phyloP scores from a whole-genome alignment of 2,888 invertebrate genomes.

The Trissolcus brochymenae region DNA sequence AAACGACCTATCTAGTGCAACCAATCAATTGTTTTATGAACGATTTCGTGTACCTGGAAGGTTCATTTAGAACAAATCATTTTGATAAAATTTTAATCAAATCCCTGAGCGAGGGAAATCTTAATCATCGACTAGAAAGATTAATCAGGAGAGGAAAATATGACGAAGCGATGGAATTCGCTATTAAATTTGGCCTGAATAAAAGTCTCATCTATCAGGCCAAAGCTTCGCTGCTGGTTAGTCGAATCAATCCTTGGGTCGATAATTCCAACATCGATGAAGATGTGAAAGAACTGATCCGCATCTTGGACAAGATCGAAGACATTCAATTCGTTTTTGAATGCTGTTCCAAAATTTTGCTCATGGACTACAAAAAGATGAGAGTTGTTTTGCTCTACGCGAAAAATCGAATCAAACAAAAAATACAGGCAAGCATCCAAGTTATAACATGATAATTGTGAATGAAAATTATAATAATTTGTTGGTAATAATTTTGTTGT shows the following conservation, averaged over 20 bases:
- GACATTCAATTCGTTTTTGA: conserved; percentile 76
- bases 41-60: conserved; percentile 71
- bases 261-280: conserved; percentile 60
- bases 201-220: conserved; percentile 74
- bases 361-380: conserved; percentile 69
- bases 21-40: conserved; percentile 64
- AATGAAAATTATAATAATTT: neutral
- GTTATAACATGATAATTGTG: neutral
- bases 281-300: conserved; percentile 73
- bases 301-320: conserved; percentile 74
- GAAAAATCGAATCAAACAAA: conserved; percentile 64
- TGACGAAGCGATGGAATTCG: conserved; percentile 77
- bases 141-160: conserved; percentile 76
- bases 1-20: conserved; percentile 66
- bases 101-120: conserved; percentile 75
- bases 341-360: conserved; percentile 75
- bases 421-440: conserved; percentile 55
- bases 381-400: conserved; percentile 71
- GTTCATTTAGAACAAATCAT: conserved; percentile 53
- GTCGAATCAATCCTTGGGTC: conserved; percentile 68
- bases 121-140: conserved; percentile 76
- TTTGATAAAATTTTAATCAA: conserved; percentile 71
- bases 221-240: conserved; percentile 74
- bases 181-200: conserved; percentile 74
- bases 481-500: neutral